Evolutionary conservation across 2,888 invertebrate species (phyloP).

Genomic region (Athrips mouffetella): DNA sequence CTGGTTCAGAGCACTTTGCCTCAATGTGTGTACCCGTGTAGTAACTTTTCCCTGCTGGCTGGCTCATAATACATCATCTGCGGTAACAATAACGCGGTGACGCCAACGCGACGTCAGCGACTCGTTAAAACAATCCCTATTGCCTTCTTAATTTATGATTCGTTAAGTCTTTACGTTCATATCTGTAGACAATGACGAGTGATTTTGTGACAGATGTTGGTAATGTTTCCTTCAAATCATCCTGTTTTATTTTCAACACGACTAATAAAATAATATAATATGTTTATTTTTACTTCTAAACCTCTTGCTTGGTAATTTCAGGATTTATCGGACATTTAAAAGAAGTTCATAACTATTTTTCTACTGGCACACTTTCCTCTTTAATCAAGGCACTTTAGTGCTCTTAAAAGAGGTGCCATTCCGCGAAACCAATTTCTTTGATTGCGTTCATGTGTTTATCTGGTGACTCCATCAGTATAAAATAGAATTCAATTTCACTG

Average conservation of each 20-base stretch:
- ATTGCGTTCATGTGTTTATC: constrained; percentile 28
- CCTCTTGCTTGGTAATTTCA: too few relatives aligned
- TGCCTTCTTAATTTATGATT: constrained; percentile 56
- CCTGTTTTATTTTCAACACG: too few relatives aligned
- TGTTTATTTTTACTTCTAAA: too few relatives aligned
- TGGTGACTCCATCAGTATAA: background rate
- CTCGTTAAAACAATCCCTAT: constrained; percentile 63
- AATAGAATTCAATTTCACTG: constrained; percentile 9
- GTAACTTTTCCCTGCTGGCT: too few relatives aligned
- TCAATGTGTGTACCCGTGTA: constrained; percentile 16
- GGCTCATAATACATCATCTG: constrained; percentile 47
- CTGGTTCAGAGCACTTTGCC: too few relatives aligned
- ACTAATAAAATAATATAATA: too few relatives aligned
- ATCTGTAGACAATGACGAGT: constrained; percentile 1
- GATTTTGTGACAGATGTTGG: background rate
- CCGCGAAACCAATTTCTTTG: constrained; percentile 1
- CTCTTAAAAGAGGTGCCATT: background rate
- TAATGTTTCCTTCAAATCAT: too few relatives aligned
- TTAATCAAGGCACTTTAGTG: background rate
- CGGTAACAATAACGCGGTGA: constrained; percentile 47
- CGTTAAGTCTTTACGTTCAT: constrained; percentile 37
- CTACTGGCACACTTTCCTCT: too few relatives aligned
- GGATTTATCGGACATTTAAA: too few relatives aligned
- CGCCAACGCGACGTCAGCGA: constrained; percentile 27
- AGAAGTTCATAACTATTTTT: too few relatives aligned